Conservation (phyloP, 1,140 invertebrate genomes). For the Pogonognathellus flavescens region DNA sequence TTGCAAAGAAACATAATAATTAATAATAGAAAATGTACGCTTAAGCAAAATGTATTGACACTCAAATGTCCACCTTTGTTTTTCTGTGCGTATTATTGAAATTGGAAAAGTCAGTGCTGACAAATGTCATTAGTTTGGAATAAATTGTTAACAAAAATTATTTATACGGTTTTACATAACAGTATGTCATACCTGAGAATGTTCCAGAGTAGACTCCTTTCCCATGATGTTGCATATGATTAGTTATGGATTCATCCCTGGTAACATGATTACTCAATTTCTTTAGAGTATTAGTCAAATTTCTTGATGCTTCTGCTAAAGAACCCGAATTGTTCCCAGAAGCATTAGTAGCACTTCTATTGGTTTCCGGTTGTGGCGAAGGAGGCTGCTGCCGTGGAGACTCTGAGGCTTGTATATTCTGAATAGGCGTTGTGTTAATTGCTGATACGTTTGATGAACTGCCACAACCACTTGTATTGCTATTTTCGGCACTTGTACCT, state of each 20-base stretch:
- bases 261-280: slow-evolving; percentile 91
- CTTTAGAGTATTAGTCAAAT: slow-evolving; percentile 90
- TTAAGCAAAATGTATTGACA: no score
- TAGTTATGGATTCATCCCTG: slow-evolving; percentile 69
- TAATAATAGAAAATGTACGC: no score
- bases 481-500: slow-evolving; percentile 56
- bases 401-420: slow-evolving; percentile 50
- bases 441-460: slow-evolving; percentile 63
- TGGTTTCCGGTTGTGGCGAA: slow-evolving; percentile 59
- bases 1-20: no score
- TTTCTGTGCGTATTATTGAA: no score
- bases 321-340: background rate
- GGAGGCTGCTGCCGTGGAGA: slow-evolving; percentile 42
- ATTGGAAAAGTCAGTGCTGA: no score
- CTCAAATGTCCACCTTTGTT: no score
- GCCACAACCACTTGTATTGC: slow-evolving; percentile 66
- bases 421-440: slow-evolving; percentile 66
- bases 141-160: no score
- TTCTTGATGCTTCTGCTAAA: slow-evolving; percentile 88
- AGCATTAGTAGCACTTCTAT: slow-evolving; percentile 16
- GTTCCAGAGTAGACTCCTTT: slow-evolving; percentile 77
- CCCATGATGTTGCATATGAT: slow-evolving; percentile 91
- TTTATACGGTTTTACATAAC: no score
- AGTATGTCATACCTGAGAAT: slow-evolving; percentile 72
- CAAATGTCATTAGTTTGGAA: no score